phyloP scores from a whole-genome alignment of 2,888 invertebrate species.

The Amiota mariae region DNA sequence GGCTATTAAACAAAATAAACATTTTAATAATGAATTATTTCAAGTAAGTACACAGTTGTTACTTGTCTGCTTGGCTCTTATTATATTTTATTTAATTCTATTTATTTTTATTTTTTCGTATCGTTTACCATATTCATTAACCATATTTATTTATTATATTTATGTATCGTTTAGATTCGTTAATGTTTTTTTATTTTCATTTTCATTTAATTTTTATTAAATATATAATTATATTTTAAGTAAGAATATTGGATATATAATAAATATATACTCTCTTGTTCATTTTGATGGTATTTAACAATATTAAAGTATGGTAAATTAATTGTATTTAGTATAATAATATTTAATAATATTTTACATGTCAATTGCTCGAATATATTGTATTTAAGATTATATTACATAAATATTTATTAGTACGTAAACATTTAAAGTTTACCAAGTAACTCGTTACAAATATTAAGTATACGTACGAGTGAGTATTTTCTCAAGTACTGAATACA shows the following conservation, averaged over 20 bases:
- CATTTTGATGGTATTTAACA: no score
- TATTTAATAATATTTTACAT: constrained; percentile 40
- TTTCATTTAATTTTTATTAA: constrained; percentile 33
- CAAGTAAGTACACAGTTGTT: neutral
- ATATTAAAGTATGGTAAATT: no score
- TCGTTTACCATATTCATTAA: neutral
- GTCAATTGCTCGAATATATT: constrained; percentile 57
- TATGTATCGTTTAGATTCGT: constrained; percentile 30
- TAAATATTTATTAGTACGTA: constrained; percentile 32
- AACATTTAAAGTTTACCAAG: constrained; percentile 49
- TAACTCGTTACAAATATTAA: constrained; percentile 47
- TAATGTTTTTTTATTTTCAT: constrained; percentile 37
- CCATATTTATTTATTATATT: constrained; percentile 30
- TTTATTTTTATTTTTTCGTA: neutral
- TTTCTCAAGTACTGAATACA: no score
- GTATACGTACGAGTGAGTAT: no score
- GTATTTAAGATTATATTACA: constrained; percentile 42
- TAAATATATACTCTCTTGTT: no score
- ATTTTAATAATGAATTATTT: constrained; percentile 19
- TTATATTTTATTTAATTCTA: neutral
- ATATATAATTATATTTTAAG: neutral
- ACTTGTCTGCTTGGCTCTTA: neutral
- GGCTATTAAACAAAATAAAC: constrained; percentile 15
- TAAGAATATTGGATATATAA: no score
- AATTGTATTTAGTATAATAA: no score